Evolutionary conservation across 2,888 invertebrate genomes (phyloP).

Genomic region (Drosophila algonquin): DNA sequence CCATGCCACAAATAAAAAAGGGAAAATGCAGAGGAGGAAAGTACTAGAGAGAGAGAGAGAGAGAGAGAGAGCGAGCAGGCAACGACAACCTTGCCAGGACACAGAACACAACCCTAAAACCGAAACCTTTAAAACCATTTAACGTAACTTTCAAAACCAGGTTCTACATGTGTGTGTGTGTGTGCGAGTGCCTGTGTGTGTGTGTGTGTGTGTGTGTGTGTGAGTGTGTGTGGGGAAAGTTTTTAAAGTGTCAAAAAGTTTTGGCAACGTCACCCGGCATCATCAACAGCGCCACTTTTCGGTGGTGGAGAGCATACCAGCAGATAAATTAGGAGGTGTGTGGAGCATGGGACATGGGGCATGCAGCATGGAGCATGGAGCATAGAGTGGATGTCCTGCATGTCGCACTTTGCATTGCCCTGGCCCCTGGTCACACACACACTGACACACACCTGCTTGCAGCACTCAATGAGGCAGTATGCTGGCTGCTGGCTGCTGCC

Average conservation of each 20-base stretch:
- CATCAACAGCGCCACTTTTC: conserved; percentile 63
- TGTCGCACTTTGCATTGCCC: conserved; percentile 47
- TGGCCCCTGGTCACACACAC: conserved; percentile 34
- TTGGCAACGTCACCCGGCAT: conserved; percentile 61
- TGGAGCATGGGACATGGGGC: background rate
- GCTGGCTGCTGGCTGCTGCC: background rate
- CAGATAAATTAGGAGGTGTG: background rate
- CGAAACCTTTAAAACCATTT: conserved; percentile 64
- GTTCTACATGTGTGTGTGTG: conserved; percentile 4
- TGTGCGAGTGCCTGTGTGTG: background rate
- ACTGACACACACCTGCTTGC: conserved; percentile 4
- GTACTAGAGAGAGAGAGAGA: background rate
- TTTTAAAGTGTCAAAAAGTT: conserved; percentile 71
- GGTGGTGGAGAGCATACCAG: conserved; percentile 23
- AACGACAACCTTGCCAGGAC: conserved; percentile 18
- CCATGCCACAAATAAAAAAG: background rate
- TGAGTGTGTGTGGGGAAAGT: conserved; percentile 48
- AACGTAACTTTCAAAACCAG: conserved; percentile 63
- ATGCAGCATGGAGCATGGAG: background rate
- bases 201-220: conserved; percentile 5
- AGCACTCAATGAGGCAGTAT: background rate
- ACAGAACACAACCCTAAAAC: conserved; percentile 37
- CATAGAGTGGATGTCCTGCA: conserved; percentile 12
- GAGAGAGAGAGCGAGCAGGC: background rate
- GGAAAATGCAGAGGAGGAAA: background rate